Evolutionary conservation across 2,888 invertebrate genomes (phyloP), one percentile per base, ranked within the genome.

Genomic region (Galeopsomyia nigrocyanea): DNA sequence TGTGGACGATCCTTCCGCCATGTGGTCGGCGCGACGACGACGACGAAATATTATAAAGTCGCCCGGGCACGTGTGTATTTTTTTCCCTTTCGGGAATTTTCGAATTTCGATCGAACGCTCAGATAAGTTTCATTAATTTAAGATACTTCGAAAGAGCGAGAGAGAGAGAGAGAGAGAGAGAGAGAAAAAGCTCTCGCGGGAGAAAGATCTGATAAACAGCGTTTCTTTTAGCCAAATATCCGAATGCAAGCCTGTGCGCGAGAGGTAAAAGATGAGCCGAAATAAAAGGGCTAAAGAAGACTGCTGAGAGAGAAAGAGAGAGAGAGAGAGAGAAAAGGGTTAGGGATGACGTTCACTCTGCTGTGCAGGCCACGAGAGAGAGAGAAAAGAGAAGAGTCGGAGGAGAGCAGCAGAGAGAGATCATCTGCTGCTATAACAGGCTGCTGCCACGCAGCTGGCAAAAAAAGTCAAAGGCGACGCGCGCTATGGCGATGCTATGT

Each of bases 341-440:
- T 72, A 75, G 55, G 74, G 74, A 70, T 74, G 75, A 78, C 77
- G 60, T 39, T 39, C 39, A 1, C 10, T 39, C 39, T 39, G 10
- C 39, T 10, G 10, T 68, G 74, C 71, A 75, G 71, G 73, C 68
- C 66, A 76, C 46, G 77, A 77, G 77, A 56, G 72, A 76, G 74
- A 73, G 74, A 76, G 69, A 69, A 77, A 71, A 51, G 67, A 46
- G n/a, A 71, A 75, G 72, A 72, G 64, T 62, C 53, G 69, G 75
- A 66, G 63, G 58, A 65, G 68, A 76, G 68, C 58, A 65, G 66
- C 68, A 10, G 68, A 67, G 69, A 71, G 68, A 61, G 83, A 84
- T 84, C 82, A 84, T 85, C 83, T 82, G 83, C 83, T 80, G 82
- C 82, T 84, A 83, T 83, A 84, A 83, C 82, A 84, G 83, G 81